Evolutionary conservation across 2,113 vertebrate species (phyloP).

Genomic region (Sphyrna mokarran): DNA sequence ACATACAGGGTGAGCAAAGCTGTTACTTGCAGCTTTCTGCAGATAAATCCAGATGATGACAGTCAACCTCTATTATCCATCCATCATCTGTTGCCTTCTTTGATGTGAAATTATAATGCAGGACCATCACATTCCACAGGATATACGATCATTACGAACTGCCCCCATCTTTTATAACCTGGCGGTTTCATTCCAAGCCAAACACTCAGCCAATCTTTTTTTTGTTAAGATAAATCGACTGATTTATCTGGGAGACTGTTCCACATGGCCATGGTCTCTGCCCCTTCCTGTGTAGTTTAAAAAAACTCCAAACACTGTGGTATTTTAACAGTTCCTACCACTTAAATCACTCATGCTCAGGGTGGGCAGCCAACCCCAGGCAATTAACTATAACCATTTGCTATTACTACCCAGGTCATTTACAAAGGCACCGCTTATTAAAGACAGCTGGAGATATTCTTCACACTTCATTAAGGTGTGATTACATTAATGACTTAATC

Average conservation of each 20-base stretch:
- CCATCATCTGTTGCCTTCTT: neutral
- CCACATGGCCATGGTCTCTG: neutral
- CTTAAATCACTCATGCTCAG: neutral
- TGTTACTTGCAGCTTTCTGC: neutral
- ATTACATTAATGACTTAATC: neutral
- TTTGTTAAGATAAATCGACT: neutral
- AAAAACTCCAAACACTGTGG: neutral
- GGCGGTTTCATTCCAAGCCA: neutral
- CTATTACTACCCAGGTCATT: neutral
- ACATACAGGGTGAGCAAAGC: neutral
- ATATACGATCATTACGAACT: neutral
- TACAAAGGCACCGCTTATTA: neutral
- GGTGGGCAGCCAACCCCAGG: neutral
- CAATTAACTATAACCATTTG: neutral
- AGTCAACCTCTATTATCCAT: neutral
- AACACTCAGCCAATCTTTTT: neutral
- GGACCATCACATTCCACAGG: neutral
- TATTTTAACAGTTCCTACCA: neutral
- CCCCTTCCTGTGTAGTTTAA: neutral
- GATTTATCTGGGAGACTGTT: neutral
- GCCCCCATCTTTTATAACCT: neutral
- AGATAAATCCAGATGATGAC: neutral
- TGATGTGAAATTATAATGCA: neutral
- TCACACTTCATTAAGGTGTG: neutral
- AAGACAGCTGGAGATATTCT: neutral